A percentile compares a stretch with the other conserved stretches of the same genome.
phyloP scores from a whole-genome alignment of 2,888 invertebrate species.

The Girardia tigrina region DNA sequence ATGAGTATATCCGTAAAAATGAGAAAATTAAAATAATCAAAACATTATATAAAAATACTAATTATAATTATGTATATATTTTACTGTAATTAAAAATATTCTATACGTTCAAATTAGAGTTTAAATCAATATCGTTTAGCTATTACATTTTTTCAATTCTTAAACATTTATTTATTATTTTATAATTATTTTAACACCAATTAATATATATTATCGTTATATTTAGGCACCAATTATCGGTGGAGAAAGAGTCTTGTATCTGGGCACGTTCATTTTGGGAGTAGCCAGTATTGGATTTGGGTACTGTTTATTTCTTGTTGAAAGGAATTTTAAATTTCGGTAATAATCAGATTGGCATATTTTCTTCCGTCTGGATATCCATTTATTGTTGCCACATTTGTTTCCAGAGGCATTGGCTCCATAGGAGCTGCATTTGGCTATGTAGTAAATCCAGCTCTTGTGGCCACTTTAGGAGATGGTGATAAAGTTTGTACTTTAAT shows the following conservation, averaged over 20 bases:
- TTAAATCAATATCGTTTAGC: no score
- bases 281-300: neutral
- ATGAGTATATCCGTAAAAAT: no score
- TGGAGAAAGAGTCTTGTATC: neutral
- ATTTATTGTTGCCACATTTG: constrained; percentile 7
- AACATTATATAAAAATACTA: no score
- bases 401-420: neutral
- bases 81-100: no score
- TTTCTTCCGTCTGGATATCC: neutral
- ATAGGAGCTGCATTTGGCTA: neutral
- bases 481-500: neutral
- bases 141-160: no score
- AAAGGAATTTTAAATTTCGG: neutral
- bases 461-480: neutral
- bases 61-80: no score
- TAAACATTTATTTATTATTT: no score
- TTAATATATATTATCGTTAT: no score
- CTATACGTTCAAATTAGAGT: no score
- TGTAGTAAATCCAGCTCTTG: neutral
- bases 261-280: neutral
- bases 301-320: neutral
- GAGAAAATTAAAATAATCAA: no score
- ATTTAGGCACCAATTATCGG: neutral
- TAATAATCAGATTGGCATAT: neutral
- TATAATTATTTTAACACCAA: no score